phyloP scores from a whole-genome alignment of 2,113 vertebrate genomes.

The Anseranas semipalmata region DNA sequence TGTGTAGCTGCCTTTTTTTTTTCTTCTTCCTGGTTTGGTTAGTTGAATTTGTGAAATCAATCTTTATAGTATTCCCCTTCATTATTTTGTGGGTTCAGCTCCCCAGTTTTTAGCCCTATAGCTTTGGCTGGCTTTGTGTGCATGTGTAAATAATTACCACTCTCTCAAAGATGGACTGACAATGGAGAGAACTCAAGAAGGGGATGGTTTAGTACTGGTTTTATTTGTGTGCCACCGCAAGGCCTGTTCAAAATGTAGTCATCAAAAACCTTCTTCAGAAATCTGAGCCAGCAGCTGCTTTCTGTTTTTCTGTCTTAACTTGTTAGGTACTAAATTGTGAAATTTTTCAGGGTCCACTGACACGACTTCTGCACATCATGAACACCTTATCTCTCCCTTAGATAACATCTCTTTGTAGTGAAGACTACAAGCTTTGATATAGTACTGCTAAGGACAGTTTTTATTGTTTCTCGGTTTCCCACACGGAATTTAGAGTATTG shows the following conservation, averaged over 20 bases:
- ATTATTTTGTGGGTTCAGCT: background rate
- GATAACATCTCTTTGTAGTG: background rate
- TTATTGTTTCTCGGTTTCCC: background rate
- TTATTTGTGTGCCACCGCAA: background rate
- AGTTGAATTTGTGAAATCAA: background rate
- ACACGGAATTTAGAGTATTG: background rate
- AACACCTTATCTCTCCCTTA: background rate
- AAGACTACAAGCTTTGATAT: background rate
- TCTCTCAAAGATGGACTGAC: background rate
- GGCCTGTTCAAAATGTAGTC: background rate
- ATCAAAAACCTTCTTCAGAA: background rate
- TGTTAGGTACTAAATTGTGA: background rate
- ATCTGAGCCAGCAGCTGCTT: background rate
- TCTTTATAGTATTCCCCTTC: background rate
- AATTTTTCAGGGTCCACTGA: background rate
- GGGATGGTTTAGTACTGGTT: background rate
- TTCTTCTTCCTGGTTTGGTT: fast-evolving
- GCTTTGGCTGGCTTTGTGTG: background rate
- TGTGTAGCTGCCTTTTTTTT: background rate
- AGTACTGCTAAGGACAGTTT: background rate
- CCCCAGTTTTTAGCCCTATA: background rate
- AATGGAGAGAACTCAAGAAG: background rate
- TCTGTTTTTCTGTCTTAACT: background rate
- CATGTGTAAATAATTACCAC: background rate
- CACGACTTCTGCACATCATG: background rate